Evolutionary conservation across 1,140 invertebrate species (phyloP).

Genomic region (Eubasilissa regina): DNA sequence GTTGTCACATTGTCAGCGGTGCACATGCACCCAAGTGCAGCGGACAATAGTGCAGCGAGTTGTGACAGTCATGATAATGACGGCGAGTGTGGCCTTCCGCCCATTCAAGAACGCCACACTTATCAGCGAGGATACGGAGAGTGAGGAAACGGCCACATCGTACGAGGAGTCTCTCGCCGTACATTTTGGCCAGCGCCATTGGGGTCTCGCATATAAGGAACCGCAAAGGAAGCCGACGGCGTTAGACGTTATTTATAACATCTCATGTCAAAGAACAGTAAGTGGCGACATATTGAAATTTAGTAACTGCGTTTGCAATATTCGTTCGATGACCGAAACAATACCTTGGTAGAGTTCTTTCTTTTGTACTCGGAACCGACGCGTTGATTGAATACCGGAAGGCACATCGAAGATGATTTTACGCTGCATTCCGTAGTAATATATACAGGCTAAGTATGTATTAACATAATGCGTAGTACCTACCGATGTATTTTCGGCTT

Average conservation of each 20-base stretch:
- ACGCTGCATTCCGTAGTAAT: conserved; percentile 13
- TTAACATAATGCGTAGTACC: conserved; percentile 8
- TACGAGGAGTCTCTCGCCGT: conserved; percentile 2
- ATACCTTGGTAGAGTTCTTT: no score
- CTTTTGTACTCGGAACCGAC: no score
- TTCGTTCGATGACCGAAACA: no score
- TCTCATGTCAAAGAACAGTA: no score
- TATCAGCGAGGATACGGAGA: not conserved
- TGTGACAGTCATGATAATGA: not conserved
- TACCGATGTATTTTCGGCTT: not conserved
- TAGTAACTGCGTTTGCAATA: no score
- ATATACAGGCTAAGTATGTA: not conserved
- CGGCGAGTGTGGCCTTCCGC: not conserved
- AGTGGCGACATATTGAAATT: no score
- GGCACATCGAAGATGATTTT: not conserved
- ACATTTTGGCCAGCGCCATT: conserved; percentile 20
- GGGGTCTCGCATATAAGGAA: not conserved
- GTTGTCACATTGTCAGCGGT: conserved; percentile 12
- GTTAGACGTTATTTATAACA: not conserved
- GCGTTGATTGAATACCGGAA: no score
- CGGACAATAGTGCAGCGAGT: not conserved
- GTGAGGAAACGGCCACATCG: not conserved
- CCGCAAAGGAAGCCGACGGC: conserved; percentile 11
- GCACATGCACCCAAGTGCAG: conserved; percentile 19
- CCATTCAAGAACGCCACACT: not conserved